Evolutionary conservation across 2,888 invertebrate species (phyloP).

Genomic region (Scaptomyza caliginosa): DNA sequence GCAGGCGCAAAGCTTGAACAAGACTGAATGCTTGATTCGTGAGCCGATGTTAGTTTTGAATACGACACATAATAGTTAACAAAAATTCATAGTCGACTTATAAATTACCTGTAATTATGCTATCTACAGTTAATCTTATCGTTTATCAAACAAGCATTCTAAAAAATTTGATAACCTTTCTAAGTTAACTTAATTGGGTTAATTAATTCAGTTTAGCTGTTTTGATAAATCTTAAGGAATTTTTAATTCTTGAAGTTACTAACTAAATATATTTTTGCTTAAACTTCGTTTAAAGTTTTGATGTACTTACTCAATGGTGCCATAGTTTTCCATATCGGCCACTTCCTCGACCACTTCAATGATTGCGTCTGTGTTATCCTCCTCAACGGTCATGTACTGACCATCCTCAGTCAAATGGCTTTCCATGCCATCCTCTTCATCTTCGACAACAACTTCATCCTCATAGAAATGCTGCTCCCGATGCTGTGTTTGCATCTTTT

Average conservation of each 20-base stretch:
- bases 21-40: conserved; percentile 32
- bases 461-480: conserved; percentile 32
- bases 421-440: conserved; percentile 26
- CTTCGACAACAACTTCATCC: conserved; percentile 38
- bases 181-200: background rate
- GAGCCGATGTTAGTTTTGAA: conserved; percentile 10
- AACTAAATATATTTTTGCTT: no score
- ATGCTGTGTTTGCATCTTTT: conserved; percentile 3
- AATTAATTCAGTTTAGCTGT: background rate
- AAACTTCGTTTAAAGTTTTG: no score
- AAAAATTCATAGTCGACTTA: conserved; percentile 8
- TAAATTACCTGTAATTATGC: conserved; percentile 13
- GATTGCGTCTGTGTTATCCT: conserved; percentile 63
- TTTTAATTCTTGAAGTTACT: no score
- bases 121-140: background rate
- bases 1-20: conserved; percentile 41
- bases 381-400: conserved; percentile 50
- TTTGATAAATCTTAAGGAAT: background rate
- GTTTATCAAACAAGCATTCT: no score
- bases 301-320: conserved; percentile 56
- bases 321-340: conserved; percentile 57
- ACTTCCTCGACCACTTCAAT: conserved; percentile 70
- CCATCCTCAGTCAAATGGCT: background rate
- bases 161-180: background rate
- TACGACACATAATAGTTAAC: background rate